phyloP scores from a whole-genome alignment of 1,140 invertebrate species.

The Hydropsyche tenuis region DNA sequence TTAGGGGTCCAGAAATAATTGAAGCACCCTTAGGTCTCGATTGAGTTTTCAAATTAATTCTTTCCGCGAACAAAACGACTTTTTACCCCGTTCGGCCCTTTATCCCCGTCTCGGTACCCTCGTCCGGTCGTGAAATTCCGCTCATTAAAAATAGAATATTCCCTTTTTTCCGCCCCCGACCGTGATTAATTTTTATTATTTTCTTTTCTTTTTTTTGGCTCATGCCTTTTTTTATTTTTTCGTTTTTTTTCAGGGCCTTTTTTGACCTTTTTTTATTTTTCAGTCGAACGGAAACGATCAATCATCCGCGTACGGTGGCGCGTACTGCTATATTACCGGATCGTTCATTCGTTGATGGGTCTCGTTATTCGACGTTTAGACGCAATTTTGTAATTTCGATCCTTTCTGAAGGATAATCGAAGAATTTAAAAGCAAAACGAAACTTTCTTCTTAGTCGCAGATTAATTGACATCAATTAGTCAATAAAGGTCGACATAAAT shows the following conservation, averaged over 20 bases:
- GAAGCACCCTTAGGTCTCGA: constrained; percentile 32
- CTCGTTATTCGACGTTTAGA: no score
- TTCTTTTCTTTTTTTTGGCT: neutral
- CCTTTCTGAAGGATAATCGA: no score
- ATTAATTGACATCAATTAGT: no score
- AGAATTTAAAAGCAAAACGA: no score
- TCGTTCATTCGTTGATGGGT: no score
- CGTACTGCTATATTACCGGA: neutral
- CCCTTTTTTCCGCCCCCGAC: constrained; percentile 6
- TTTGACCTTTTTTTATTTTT: neutral
- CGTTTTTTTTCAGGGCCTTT: neutral
- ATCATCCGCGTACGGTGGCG: neutral
- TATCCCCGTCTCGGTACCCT: neutral
- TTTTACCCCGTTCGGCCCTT: constrained; percentile 22
- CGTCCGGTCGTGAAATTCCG: constrained; percentile 2
- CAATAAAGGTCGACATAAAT: no score
- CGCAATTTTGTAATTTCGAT: no score
- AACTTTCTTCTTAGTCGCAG: no score
- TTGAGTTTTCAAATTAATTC: constrained; percentile 36
- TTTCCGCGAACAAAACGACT: constrained; percentile 34
- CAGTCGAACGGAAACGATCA: constrained; percentile 18
- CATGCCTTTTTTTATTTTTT: neutral
- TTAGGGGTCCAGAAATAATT: constrained; percentile 25
- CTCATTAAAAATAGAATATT: constrained; percentile 29
- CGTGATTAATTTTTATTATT: constrained; percentile 28